A percentile compares a stretch with the other conserved stretches of the same genome.
Evolutionary conservation across 1,140 invertebrate species (phyloP).

Genomic region (Dufourea novaeangliae): DNA sequence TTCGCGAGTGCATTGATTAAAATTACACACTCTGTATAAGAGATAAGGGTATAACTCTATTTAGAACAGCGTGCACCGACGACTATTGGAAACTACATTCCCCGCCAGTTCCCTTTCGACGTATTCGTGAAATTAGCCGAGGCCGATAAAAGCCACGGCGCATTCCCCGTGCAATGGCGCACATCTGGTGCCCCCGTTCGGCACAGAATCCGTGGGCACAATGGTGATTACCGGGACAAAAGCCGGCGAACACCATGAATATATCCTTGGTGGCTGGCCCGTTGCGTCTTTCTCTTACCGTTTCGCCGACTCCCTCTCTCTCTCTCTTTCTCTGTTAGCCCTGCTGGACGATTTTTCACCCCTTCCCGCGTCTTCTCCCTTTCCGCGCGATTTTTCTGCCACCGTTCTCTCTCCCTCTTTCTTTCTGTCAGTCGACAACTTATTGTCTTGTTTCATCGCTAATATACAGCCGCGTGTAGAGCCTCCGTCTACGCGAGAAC

Average conservation of each 20-base stretch:
- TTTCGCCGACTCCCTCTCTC: slow-evolving; percentile 2
- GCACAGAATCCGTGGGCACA: slow-evolving; percentile 51
- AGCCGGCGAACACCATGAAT: slow-evolving; percentile 59
- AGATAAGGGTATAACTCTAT: slow-evolving; percentile 8
- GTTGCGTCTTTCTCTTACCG: slow-evolving; percentile 29
- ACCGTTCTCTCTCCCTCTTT: too few relatives aligned
- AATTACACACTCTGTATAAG: background rate
- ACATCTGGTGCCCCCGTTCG: slow-evolving; percentile 58
- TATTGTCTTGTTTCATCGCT: slow-evolving; percentile 29
- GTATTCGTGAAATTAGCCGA: slow-evolving; percentile 30
- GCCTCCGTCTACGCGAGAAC: slow-evolving; percentile 14
- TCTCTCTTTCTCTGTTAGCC: too few relatives aligned
- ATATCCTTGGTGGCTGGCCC: slow-evolving; percentile 36
- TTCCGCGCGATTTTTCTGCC: background rate
- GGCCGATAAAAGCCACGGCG: slow-evolving; percentile 51
- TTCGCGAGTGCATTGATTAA: background rate
- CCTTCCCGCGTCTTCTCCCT: background rate
- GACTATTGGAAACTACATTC: slow-evolving; percentile 10
- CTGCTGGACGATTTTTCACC: slow-evolving; percentile 27
- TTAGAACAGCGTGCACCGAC: background rate
- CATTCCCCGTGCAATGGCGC: slow-evolving; percentile 52
- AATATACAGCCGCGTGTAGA: slow-evolving; percentile 17
- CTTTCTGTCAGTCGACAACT: slow-evolving; percentile 34
- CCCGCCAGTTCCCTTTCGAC: background rate
- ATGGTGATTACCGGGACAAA: slow-evolving; percentile 65